Percentiles rank a stretch among this genome's conserved stretches.
Conservation (phyloP, 1,140 invertebrate genomes). For the Mamestra configurata region DNA sequence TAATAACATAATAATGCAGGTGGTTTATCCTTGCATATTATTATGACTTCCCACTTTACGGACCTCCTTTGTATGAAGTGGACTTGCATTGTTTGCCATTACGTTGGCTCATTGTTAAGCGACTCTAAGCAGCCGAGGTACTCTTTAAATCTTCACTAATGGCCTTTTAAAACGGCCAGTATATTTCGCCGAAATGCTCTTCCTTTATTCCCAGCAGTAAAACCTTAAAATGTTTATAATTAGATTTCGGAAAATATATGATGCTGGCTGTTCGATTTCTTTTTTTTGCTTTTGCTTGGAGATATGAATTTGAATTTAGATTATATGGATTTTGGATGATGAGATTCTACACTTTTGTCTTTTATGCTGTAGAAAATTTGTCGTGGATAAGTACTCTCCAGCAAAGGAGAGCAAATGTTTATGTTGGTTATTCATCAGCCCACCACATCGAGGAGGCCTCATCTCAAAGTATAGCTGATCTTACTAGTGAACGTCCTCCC, state of each 20-base stretch:
- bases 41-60: slow-evolving; percentile 53
- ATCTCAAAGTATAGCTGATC: no score
- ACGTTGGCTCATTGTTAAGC: slow-evolving; percentile 69
- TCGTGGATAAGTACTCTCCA: no score
- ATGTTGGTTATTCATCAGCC: no score
- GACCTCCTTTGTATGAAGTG: slow-evolving; percentile 55
- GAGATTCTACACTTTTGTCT: no score
- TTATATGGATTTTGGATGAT: no score
- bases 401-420: no score
- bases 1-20: slow-evolving; percentile 48
- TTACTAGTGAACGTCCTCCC: no score
- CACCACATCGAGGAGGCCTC: no score
- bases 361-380: no score
- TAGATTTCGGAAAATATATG: slow-evolving; percentile 54
- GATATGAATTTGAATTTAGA: not conserved
- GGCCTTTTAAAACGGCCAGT: slow-evolving; percentile 74
- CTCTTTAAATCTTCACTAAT: slow-evolving; percentile 77
- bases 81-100: slow-evolving; percentile 68
- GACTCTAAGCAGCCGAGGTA: slow-evolving; percentile 69
- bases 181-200: slow-evolving; percentile 65
- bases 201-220: slow-evolving; percentile 59
- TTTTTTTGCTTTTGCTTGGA: not conserved
- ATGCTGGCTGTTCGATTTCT: slow-evolving; percentile 18
- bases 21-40: slow-evolving; percentile 51
- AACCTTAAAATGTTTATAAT: slow-evolving; percentile 68